phyloP scores from a whole-genome alignment of 2,888 invertebrate genomes.

The Dasypogon diadema region DNA sequence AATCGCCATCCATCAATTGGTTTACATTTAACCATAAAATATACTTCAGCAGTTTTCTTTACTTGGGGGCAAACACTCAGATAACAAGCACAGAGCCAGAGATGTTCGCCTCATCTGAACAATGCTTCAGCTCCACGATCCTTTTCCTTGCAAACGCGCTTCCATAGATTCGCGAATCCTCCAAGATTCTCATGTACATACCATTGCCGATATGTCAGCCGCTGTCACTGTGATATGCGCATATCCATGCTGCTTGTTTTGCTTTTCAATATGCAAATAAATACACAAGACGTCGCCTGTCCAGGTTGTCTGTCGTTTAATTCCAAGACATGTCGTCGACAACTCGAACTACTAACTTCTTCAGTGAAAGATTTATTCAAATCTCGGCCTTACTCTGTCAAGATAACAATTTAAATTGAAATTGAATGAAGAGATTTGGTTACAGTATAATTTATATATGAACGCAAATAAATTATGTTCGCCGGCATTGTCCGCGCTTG shows the following conservation, averaged over 20 bases:
- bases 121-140: conserved; percentile 37
- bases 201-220: conserved; percentile 48
- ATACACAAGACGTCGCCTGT: conserved; percentile 44
- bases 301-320: conserved; percentile 50
- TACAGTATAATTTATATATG: conserved; percentile 68
- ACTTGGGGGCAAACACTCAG: no score
- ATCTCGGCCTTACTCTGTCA: conserved; percentile 65
- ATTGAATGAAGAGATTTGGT: conserved; percentile 69
- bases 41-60: not conserved
- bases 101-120: conserved; percentile 17
- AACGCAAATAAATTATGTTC: conserved; percentile 65
- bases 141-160: conserved; percentile 16
- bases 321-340: conserved; percentile 54
- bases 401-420: conserved; percentile 69
- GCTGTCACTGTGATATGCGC: conserved; percentile 38
- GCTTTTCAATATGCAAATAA: conserved; percentile 51
- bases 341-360: conserved; percentile 53
- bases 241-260: conserved; percentile 42
- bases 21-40: conserved; percentile 50
- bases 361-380: conserved; percentile 63
- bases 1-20: conserved; percentile 67
- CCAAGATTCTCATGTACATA: conserved; percentile 38
- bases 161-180: conserved; percentile 43
- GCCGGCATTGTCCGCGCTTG: conserved; percentile 55
- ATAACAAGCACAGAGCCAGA: not conserved